Percentiles rank a stretch among this genome's conserved stretches.
These are phyloP conservation scores for Gallinago undulata DNA, from an alignment of 2,113 vertebrate genomes.

Conservation along the genomic window DNA sequence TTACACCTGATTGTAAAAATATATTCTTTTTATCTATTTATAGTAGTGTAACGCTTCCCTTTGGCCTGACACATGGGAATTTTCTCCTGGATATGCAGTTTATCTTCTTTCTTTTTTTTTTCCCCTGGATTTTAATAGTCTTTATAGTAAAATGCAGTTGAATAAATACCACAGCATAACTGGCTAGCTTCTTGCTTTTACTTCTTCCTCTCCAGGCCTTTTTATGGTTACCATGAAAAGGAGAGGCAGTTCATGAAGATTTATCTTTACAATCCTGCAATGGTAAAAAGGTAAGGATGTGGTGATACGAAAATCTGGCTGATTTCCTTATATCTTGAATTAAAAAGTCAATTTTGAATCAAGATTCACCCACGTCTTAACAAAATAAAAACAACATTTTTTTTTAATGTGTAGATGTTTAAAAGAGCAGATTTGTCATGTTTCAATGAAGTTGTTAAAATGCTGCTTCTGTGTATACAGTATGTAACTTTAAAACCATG, in stretches of 20 bases:
- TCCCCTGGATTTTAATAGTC: not conserved
- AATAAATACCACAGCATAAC: not conserved
- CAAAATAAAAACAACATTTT: not conserved
- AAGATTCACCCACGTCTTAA: not conserved
- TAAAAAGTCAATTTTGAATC: not conserved
- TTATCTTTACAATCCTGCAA: slow-evolving; percentile 96
- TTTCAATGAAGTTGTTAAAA: not conserved
- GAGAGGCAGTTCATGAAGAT: slow-evolving; percentile 98
- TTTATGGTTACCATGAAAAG: slow-evolving; percentile 95
- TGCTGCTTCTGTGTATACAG: not conserved
- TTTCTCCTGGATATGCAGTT: not conserved
- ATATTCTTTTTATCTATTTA: not conserved
- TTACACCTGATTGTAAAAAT: not conserved
- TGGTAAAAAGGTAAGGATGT: slow-evolving; percentile 91
- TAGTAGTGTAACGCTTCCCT: not conserved
- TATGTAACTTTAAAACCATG: not conserved
- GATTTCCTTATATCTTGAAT: not conserved
- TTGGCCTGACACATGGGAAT: not conserved
- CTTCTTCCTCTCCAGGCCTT: slow-evolving; percentile 83
- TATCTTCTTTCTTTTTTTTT: not conserved
- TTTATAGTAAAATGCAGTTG: not conserved
- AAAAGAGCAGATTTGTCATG: not conserved
- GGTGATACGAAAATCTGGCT: not conserved
- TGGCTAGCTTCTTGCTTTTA: slow-evolving; percentile 23
- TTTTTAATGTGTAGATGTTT: not conserved